Evolutionary conservation across 92 coral and sea anemone species (phyloP), one percentile per base, ranked within the genome.

Genomic region (Zoanthus sociatus): DNA sequence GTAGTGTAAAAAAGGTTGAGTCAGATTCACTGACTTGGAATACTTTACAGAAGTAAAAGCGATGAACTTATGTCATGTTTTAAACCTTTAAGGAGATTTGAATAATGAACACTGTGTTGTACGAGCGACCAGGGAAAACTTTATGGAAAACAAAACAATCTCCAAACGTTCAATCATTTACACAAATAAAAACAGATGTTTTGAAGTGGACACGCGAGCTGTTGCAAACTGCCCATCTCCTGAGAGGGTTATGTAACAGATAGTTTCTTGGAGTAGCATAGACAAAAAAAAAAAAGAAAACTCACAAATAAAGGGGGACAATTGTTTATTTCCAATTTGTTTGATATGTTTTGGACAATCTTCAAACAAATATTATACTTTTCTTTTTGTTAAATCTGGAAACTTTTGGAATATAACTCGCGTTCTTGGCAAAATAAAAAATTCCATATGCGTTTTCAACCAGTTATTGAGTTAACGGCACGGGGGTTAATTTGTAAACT

Each of bases 161-260:
- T 81, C 60, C 31, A 81, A 66, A 45, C 17, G 1, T 66, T 53
- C 75, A 46, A 46, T 64, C 66, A 81, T 81, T 81, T 66, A 46
- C 85, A 68, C 74, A 20, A 68, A n/a, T 81, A 63, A 81, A 66
- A 81, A 81, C 85, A 81, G 85, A 81, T 81, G 85, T 81, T 81
- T 66, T 81, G 21, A 81, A 67, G 50, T 26, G 60, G 75, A 63
- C 74, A 81, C 74, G 85, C 85, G 75, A 81, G 2, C 58, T 15
- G 20, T 68, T 45, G 61, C 47, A 12, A 70, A 63, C 69, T 66
- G 61, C 85, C 21, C 46, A 66, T 50, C 61, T 81, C 44, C 66
- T 46, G 60, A 10, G n/a, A 73, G 47, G 85, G 66, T 47, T 14
- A 47, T 44, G 44, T 81, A 44, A 66, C 67, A 66, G 45, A n/a